Evolutionary conservation across 2,797 vertebrate species (phyloP).

Genomic region (Amblyraja radiata): DNA sequence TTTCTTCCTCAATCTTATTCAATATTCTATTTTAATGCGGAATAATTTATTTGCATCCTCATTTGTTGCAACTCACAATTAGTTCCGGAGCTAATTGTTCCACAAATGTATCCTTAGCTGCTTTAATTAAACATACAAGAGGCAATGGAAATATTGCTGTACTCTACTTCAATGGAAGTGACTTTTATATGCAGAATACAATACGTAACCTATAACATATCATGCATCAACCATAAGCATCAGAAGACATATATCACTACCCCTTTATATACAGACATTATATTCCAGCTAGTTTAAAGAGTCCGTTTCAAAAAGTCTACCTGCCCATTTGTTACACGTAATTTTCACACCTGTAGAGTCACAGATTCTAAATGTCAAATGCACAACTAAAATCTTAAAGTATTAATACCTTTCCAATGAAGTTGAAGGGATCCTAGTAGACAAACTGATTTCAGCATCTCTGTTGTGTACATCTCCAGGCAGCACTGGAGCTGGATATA

Average conservation of each 20-base stretch:
- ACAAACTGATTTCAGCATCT: slow-evolving; percentile 96
- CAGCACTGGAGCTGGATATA: slow-evolving; percentile 97
- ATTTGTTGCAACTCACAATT: background rate
- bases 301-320: no score
- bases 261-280: no score
- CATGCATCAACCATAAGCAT: no score
- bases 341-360: background rate
- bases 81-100: no score
- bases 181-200: no score
- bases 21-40: background rate
- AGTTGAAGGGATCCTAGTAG: slow-evolving; percentile 90
- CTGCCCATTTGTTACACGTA: background rate
- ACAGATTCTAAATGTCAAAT: background rate
- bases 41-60: background rate
- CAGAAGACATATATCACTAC: no score
- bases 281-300: background rate
- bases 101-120: no score
- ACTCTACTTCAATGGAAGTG: no score
- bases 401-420: slow-evolving; percentile 83
- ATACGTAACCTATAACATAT: no score
- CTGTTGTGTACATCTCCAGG: slow-evolving; percentile 96
- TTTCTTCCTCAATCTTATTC: background rate
- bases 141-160: no score
- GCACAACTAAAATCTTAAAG: background rate
- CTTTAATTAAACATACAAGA: no score